Evolutionary conservation across 1,140 invertebrate species (phyloP), one percentile per base, ranked within the genome.

Genomic region (Parasteatoda tepidariorum): DNA sequence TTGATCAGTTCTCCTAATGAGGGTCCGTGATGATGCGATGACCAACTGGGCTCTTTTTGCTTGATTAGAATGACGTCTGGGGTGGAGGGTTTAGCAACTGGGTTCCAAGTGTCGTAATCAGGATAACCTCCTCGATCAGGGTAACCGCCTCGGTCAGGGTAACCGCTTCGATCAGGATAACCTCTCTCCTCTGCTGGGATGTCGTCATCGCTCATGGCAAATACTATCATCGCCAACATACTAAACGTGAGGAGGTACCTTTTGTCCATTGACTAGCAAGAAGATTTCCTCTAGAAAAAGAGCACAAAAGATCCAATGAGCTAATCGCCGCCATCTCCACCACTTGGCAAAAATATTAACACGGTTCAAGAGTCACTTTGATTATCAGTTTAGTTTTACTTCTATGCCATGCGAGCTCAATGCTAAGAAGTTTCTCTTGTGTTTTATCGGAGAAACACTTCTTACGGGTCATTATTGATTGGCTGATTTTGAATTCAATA

Each of bases 241-340:
- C 73, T 54, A 55, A 83, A 26, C 59, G 74, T 24, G 22, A 66
- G 28, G 54, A 34, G 33, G 59, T 54, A 22, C 26, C 28, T 28
- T 31, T 55, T 38, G 18, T n/a, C 11, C 81, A 74, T 79, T 33
- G 33, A 61, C 57, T 71, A 48, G 41, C 9, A 48, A 55, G 30
- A 28, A 33, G 38, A 64, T 73, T 13, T 15, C 81, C 31, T 83
- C 70, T 74, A 33, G 31, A 83, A 83, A 82, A 55, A 83, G 81
- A 83, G 68, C 81, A 83, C 41, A 83, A 74, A 82, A 82, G n/a
- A 71, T 68, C 67, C 78, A 82, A 82, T 82, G 54, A 82, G 67
- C 26, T 54, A n/a, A 71, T 28, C 68, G n/a, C 54, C 48, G 0
- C 24, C 24, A 57, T 5, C 26, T 24, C 28, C 33, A 6, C 22